Evolutionary conservation across 2,113 vertebrate species (phyloP).

Genomic region (Pipa parva): DNA sequence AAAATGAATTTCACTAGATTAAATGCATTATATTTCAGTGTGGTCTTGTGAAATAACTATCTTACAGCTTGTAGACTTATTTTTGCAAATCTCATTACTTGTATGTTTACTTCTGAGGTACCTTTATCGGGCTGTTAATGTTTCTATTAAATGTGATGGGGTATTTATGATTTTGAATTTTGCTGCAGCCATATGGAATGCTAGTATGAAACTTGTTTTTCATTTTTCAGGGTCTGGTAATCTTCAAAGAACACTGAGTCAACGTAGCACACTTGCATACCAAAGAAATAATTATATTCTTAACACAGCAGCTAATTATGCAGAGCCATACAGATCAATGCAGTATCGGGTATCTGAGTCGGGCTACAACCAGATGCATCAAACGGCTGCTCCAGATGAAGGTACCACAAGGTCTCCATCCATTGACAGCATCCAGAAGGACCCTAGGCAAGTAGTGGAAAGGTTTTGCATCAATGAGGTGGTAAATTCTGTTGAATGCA

Average conservation of each 20-base stretch:
- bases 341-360: slow-evolving; percentile 78
- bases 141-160: background rate
- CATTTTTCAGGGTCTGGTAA: slow-evolving; percentile 77
- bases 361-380: slow-evolving; percentile 65
- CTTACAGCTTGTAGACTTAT: background rate
- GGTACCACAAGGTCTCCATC: slow-evolving; percentile 85
- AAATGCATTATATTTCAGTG: background rate
- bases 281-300: slow-evolving; percentile 88
- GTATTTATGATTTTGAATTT: background rate
- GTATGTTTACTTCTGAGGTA: background rate
- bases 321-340: slow-evolving; percentile 77
- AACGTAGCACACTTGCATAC: slow-evolving; percentile 88
- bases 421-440: slow-evolving; percentile 96
- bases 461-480: too few relatives aligned
- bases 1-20: background rate
- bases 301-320: slow-evolving; percentile 75
- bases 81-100: background rate
- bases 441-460: slow-evolving; percentile 77
- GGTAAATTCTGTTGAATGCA: too few relatives aligned
- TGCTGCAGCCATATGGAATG: background rate
- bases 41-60: background rate
- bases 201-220: background rate
- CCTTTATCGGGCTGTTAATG: background rate
- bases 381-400: slow-evolving; percentile 66
- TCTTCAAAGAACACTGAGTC: slow-evolving; percentile 87